Evolutionary conservation across 2,888 invertebrate genomes (phyloP), one percentile per base, ranked within the genome.

Genomic region (Crioceris asparagi): DNA sequence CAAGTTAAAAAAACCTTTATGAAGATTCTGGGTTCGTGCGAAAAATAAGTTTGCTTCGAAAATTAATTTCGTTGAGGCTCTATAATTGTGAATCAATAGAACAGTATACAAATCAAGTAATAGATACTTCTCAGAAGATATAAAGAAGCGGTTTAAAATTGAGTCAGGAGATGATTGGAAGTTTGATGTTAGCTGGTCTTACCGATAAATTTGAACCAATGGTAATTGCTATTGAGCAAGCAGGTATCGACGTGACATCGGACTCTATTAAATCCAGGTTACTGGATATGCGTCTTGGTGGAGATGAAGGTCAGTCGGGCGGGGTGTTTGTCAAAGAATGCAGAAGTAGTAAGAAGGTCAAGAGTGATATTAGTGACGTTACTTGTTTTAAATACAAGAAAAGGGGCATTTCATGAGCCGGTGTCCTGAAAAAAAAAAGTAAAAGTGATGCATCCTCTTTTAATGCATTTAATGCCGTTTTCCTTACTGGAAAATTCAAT

Each of bases 201-300:
- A 48, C 47, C 30, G 52, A 52, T 21, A 44, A 38, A 26, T 49
- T 36, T 29, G 19, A 25, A 17, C 46, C 47, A 17, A 48, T 48
- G 48, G 48, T 51, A 21, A 52, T 52, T 46, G 52, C 44, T 6
- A 46, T 51, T 5, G 50, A 54, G 35, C 46, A 51, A 44, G 44
- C 48, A 1, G 49, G 50, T 4, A 47, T 51, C 3, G 18, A 14
- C 7, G 48, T 52, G 8, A 49, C 46, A 3, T 29, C 46, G 4
- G 52, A 54, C 35, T 10, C 43, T 7, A 53, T 53, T 3, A 54
- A 53, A 35, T 44, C 47, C 6, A 54, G 53, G 36, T 40, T 54
- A 12, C 29, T 50, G 14, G 47, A 51, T 30, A 48, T 50, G 47
- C 39, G 44, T 8, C 18, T 32, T 36, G 15, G 10, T 7, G 15